These are phyloP conservation scores for Cisticola juncidis DNA, from an alignment of 2,113 vertebrate genomes.

Conservation along the genomic window DNA sequence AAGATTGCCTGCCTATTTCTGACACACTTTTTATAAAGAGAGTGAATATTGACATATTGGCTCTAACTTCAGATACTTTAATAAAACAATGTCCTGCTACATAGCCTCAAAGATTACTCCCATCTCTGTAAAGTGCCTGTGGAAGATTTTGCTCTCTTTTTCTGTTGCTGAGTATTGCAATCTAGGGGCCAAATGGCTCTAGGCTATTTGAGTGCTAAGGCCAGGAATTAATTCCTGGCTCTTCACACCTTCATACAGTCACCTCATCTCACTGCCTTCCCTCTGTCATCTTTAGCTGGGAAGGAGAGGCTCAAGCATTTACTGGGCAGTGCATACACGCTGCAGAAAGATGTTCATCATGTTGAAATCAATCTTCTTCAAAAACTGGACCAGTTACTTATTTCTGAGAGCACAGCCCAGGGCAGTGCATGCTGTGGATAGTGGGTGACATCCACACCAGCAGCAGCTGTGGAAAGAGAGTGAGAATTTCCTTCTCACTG, in stretches of 20 bases:
- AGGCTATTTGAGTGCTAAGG: not conserved
- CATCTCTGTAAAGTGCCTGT: not conserved
- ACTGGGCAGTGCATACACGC: not conserved
- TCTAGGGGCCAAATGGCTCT: not conserved
- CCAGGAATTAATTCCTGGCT: not conserved
- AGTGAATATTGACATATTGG: not conserved
- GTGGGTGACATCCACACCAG: not conserved
- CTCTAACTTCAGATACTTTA: not conserved
- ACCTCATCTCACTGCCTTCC: not conserved
- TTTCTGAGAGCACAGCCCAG: not conserved
- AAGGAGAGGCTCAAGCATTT: not conserved
- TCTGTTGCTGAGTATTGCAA: not conserved
- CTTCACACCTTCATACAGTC: not conserved
- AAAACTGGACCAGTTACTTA: not conserved
- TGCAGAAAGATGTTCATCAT: accelerated
- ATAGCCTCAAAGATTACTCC: not conserved
- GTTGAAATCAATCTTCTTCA: not conserved
- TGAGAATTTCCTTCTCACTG: not conserved
- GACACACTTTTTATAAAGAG: not conserved
- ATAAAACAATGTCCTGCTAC: not conserved
- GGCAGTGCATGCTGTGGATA: not conserved
- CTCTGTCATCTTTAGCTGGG: not conserved
- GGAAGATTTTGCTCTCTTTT: not conserved
- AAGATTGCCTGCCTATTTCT: not conserved
- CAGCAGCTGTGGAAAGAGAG: not conserved